Percentiles rank a stretch among this genome's conserved stretches.
Conservation (phyloP, 1,140 invertebrate species). For the Drosophila ambigua region DNA sequence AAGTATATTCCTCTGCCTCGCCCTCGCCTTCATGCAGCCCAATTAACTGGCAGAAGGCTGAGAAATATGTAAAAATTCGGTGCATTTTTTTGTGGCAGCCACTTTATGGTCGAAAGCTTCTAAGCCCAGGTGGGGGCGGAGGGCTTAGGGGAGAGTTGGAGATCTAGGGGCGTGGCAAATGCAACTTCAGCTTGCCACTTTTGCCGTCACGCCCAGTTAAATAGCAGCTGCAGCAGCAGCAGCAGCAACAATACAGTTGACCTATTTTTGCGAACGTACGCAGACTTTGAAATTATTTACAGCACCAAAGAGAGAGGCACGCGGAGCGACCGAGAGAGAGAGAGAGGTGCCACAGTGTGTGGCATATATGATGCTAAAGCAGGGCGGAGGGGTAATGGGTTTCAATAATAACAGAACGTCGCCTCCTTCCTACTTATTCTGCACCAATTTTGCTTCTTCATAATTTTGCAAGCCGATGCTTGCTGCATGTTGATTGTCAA, state of each 20-base stretch:
- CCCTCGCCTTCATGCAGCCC: constrained; percentile 34
- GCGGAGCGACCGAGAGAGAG: constrained; percentile 15
- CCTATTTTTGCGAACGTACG: constrained; percentile 63
- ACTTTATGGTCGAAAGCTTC: constrained; percentile 39
- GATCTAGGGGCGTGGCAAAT: constrained; percentile 40
- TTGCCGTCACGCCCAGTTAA: constrained; percentile 75
- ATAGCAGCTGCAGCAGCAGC: constrained; percentile 43
- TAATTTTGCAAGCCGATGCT: constrained; percentile 62
- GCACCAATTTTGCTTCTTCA: constrained; percentile 48
- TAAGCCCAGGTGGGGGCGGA: background rate
- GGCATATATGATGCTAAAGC: background rate
- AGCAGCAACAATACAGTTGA: constrained; percentile 57
- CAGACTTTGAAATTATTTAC: constrained; percentile 77
- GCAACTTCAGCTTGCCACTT: constrained; percentile 76
- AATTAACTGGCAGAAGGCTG: constrained; percentile 58
- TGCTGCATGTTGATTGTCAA: constrained; percentile 66
- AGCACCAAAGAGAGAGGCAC: constrained; percentile 46
- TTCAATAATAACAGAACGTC: constrained; percentile 67
- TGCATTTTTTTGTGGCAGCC: constrained; percentile 29
- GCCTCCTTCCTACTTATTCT: constrained; percentile 3
- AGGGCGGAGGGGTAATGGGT: constrained; percentile 15
- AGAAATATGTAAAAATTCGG: constrained; percentile 12
- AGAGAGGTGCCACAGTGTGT: constrained; percentile 22
- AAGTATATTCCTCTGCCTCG: constrained; percentile 5
- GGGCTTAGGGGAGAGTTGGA: background rate